Evolutionary conservation across 2,797 vertebrate genomes (phyloP).

Genomic region (Eptatretus atami): DNA sequence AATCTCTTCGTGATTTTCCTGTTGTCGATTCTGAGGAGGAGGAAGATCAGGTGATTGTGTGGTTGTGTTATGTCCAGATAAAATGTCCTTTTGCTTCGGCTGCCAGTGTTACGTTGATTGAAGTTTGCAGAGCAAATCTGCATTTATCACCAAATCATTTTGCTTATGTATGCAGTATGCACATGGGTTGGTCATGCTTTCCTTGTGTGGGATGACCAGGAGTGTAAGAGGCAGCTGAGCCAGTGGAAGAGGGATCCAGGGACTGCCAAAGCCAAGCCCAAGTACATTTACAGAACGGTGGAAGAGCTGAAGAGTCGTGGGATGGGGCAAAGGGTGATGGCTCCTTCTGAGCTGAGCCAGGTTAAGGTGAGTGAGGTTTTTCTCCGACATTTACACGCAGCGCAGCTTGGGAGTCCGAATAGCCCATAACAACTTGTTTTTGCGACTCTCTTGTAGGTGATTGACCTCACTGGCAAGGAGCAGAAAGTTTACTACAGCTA

Average conservation of each 20-base stretch:
- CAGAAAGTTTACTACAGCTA: conserved; percentile 93
- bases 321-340: conserved; percentile 23
- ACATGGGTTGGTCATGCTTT: too few species aligned
- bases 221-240: conserved; percentile 68
- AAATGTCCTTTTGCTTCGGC: too few species aligned
- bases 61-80: background rate
- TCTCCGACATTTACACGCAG: background rate
- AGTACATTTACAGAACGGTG: conserved; percentile 65
- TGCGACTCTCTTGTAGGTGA: conserved; percentile 25
- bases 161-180: too few species aligned
- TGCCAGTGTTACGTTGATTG: too few species aligned
- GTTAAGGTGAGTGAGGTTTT: conserved; percentile 36
- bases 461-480: conserved; percentile 86
- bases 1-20: conserved; percentile 73
- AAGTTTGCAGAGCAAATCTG: too few species aligned
- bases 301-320: conserved; percentile 81
- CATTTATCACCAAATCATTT: too few species aligned
- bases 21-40: conserved; percentile 74
- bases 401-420: accelerated
- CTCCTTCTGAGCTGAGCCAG: conserved; percentile 63
- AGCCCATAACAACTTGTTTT: accelerated
- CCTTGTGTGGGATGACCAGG: conserved; percentile 18
- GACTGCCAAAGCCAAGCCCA: conserved; percentile 49
- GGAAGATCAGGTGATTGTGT: conserved; percentile 48
- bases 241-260: conserved; percentile 78